Conservation (phyloP, 2,888 invertebrate genomes). For the Nemoura dubitans region DNA sequence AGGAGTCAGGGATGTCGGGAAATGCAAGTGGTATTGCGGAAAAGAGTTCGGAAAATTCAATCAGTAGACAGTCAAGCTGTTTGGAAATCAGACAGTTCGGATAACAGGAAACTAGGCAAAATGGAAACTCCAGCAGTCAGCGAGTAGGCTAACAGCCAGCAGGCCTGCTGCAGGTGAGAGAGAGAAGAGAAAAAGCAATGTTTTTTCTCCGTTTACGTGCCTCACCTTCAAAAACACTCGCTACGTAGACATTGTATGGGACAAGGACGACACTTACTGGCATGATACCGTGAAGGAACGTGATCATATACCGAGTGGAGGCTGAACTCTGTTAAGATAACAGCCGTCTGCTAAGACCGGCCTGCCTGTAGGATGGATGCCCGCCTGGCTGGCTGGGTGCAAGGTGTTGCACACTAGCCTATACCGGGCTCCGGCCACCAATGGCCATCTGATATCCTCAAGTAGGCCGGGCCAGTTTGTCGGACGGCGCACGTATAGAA, state of each 20-base stretch:
- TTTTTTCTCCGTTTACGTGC: constrained; percentile 49
- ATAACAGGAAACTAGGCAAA: too few species aligned
- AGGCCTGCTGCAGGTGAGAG: constrained; percentile 37
- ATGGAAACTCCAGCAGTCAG: too few species aligned
- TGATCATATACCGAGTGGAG: not conserved
- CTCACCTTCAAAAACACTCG: constrained; percentile 46
- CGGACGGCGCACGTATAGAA: too few species aligned
- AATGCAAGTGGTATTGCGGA: too few species aligned
- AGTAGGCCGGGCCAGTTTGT: too few species aligned
- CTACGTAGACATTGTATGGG: not conserved
- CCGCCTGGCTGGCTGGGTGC: not conserved
- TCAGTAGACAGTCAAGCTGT: too few species aligned
- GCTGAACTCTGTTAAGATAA: not conserved
- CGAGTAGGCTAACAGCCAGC: constrained; percentile 44
- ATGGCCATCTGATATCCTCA: too few species aligned
- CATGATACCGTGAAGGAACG: not conserved
- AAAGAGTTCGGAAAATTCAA: too few species aligned
- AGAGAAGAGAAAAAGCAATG: constrained; percentile 44
- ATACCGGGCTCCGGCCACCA: too few species aligned
- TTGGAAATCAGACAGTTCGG: too few species aligned
- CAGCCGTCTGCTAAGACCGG: not conserved
- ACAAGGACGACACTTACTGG: not conserved
- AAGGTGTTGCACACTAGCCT: too few species aligned
- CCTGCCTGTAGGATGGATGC: not conserved
- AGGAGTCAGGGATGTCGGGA: too few species aligned